Evolutionary conservation across 2,888 invertebrate genomes (phyloP).

Genomic region (Diaprepes abbreviatus): DNA sequence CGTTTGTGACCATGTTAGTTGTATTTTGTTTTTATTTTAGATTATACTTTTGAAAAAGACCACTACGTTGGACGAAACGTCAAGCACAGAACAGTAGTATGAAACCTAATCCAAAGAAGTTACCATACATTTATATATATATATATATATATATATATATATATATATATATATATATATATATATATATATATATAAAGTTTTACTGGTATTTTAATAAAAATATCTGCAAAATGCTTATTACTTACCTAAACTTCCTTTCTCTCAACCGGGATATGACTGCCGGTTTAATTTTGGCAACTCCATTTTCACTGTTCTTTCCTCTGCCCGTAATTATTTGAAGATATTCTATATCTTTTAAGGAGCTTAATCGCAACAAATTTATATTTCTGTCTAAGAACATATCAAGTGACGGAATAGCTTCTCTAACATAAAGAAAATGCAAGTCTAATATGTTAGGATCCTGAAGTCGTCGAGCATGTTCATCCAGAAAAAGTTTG

Average conservation of each 20-base stretch:
- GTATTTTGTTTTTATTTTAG: too few relatives aligned
- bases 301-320: constrained; percentile 77
- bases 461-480: constrained; percentile 69
- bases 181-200: too few relatives aligned
- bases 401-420: constrained; percentile 76
- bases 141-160: too few relatives aligned
- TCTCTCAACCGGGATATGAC: constrained; percentile 75
- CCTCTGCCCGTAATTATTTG: constrained; percentile 89
- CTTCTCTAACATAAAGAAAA: constrained; percentile 82
- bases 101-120: too few relatives aligned
- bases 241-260: constrained; percentile 74
- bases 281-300: constrained; percentile 80
- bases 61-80: too few relatives aligned
- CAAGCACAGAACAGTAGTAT: too few relatives aligned
- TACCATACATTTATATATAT: too few relatives aligned
- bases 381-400: constrained; percentile 79
- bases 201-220: too few relatives aligned
- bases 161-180: too few relatives aligned
- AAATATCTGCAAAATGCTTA: too few relatives aligned
- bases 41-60: too few relatives aligned
- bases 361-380: constrained; percentile 67
- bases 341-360: constrained; percentile 60
- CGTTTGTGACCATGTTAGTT: too few relatives aligned
- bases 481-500: constrained; percentile 71
- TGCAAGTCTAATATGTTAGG: constrained; percentile 83